These are phyloP conservation scores for Laterallus jamaicensis DNA, from an alignment of 2,113 vertebrate genomes.

Conservation along the genomic window DNA sequence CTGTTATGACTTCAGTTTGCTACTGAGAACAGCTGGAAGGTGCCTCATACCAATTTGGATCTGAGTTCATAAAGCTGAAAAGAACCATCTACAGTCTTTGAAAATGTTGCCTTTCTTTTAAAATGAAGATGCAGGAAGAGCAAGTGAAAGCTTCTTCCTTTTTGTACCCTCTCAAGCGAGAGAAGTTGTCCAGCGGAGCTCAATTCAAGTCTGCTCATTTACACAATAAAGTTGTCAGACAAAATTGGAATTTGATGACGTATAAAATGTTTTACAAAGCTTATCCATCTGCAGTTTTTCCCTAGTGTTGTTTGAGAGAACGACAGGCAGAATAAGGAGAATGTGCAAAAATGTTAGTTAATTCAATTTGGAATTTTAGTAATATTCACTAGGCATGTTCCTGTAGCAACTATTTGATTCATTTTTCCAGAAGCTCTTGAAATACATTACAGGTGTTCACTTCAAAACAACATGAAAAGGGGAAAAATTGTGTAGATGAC, in stretches of 20 bases:
- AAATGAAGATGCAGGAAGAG: background rate
- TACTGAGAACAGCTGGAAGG: background rate
- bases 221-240: background rate
- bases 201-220: background rate
- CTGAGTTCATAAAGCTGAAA: background rate
- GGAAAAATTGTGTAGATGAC: background rate
- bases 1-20: background rate
- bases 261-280: background rate
- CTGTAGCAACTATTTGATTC: background rate
- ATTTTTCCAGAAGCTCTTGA: background rate
- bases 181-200: background rate
- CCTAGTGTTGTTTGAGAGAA: background rate
- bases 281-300: background rate
- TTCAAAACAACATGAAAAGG: background rate
- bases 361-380: background rate
- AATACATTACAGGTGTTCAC: background rate
- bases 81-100: background rate
- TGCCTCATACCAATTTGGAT: fast-evolving
- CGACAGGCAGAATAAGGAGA: background rate
- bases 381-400: background rate
- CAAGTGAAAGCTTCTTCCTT: background rate
- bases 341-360: background rate
- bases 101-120: background rate
- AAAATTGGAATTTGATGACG: background rate
- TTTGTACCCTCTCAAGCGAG: background rate